Base-by-base conservation (phyloP, 2,888 invertebrate genomes). In the Eueremaeus valkanovi region DNA sequence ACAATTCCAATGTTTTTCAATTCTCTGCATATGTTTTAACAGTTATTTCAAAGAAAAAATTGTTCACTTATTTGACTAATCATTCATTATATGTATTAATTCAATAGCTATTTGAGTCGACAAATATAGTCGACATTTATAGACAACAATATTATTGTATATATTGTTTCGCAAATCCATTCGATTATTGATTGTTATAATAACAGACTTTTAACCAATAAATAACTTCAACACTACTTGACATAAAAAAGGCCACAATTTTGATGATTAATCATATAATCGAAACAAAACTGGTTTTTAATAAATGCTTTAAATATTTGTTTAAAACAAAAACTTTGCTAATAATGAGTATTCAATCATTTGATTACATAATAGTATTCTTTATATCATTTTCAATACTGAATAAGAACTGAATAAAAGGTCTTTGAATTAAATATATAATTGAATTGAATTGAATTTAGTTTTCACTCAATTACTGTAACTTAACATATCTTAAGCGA, bases 211-310 rank as follows among this genome's bases (percentile, higher is more conserved):
- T 29, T 24, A 33, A 24, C 13, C 31, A 29, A 24, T 58, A 21
- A 61, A 66, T 66, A 36, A 36, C 9, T 36, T 66, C 29, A 66
- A 29, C 9, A 66, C 66, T 36, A 66, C 36, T 66, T n/a, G 31
- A 61, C 29, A n/a, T 36, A 66, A 66, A 66, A 66, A 66, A 66
- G 66, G 66, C 66, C 66, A 66, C 66, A 18, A 66, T 58, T n/a
- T 66, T 31, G 66, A 36, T 66, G 16, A 66, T 66, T 66, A 66
- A 36, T 63, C 3, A 63, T 45, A 45, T 18, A n/a, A n/a, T n/a
- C n/a, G n/a, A n/a, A n/a, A n/a, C n/a, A n/a, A n/a, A n/a, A n/a
- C n/a, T n/a, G n/a, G n/a, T n/a, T n/a, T n/a, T n/a, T n/a, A n/a
- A n/a, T n/a, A n/a, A n/a, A n/a, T n/a, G n/a, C n/a, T n/a, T n/a